A percentile compares a stretch with the other conserved stretches of the same genome.
Evolutionary conservation across 1,140 invertebrate genomes (phyloP).

Genomic region (Drosophila guanche): DNA sequence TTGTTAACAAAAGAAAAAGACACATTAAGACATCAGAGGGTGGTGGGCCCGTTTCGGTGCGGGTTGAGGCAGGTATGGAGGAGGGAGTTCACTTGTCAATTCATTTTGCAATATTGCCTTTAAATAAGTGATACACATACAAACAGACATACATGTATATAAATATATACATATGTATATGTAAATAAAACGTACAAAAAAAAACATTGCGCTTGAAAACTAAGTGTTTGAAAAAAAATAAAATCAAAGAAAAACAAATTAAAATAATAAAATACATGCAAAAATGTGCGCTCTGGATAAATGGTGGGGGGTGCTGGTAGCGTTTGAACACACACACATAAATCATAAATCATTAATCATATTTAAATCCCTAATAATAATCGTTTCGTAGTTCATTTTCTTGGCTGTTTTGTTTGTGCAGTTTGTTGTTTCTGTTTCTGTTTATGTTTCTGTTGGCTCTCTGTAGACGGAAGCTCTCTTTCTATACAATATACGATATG

Average conservation of each 20-base stretch:
- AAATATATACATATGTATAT: no score
- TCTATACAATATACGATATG: constrained; percentile 16
- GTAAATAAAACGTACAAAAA: no score
- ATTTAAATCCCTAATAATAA: constrained; percentile 6
- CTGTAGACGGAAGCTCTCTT: constrained; percentile 28
- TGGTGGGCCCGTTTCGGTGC: neutral
- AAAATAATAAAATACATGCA: constrained; percentile 32
- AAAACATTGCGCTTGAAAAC: no score
- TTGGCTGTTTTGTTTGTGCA: constrained; percentile 21
- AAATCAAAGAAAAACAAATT: constrained; percentile 12
- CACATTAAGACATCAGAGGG: constrained; percentile 26
- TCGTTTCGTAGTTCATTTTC: constrained; percentile 24
- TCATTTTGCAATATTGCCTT: constrained; percentile 10
- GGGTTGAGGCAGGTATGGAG: neutral
- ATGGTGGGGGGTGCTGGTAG: neutral
- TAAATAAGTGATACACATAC: no score
- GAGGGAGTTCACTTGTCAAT: constrained; percentile 1
- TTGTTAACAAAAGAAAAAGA: constrained; percentile 45
- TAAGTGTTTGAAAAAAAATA: neutral
- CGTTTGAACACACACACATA: constrained; percentile 5
- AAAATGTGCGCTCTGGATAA: constrained; percentile 7
- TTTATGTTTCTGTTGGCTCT: constrained; percentile 28
- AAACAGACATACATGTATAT: no score
- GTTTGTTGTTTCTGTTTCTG: constrained; percentile 44
- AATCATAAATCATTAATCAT: constrained; percentile 27